Conservation (phyloP, 2,888 invertebrate species). For the Suillia variegata region DNA sequence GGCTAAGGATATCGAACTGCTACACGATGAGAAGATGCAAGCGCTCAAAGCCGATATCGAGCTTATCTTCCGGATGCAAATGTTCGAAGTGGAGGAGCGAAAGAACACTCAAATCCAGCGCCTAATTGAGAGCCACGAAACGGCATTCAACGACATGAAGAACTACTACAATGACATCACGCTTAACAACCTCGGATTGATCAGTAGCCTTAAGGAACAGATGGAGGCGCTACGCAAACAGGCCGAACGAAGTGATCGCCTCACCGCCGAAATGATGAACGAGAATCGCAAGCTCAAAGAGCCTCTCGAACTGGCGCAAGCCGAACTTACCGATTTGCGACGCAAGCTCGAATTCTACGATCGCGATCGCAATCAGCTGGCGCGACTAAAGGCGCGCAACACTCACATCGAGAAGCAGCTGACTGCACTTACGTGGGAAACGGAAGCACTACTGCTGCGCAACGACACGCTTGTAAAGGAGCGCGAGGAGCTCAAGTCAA, state of each 20-base stretch:
- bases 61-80: slow-evolving; percentile 78
- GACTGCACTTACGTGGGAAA: slow-evolving; percentile 68
- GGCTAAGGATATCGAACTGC: slow-evolving; percentile 67
- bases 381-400: slow-evolving; percentile 57
- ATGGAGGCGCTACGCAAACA: slow-evolving; percentile 77
- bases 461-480: slow-evolving; percentile 79
- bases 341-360: slow-evolving; percentile 83
- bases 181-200: slow-evolving; percentile 87
- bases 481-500: slow-evolving; percentile 76
- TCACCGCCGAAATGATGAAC: slow-evolving; percentile 63
- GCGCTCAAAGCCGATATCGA: slow-evolving; percentile 74
- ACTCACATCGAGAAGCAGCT: slow-evolving; percentile 63
- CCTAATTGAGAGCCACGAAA: slow-evolving; percentile 81
- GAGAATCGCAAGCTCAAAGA: slow-evolving; percentile 77
- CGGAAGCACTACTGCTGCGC: slow-evolving; percentile 74
- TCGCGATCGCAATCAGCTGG: slow-evolving; percentile 79
- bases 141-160: slow-evolving; percentile 86
- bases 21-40: slow-evolving; percentile 69
- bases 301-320: slow-evolving; percentile 74
- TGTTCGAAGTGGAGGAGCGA: slow-evolving; percentile 87
- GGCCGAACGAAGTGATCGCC: slow-evolving; percentile 77
- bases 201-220: slow-evolving; percentile 87
- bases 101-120: slow-evolving; percentile 87
- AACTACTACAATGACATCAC: slow-evolving; percentile 96
- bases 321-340: slow-evolving; percentile 74